Evolutionary conservation across 30 jellyfish, hydroid and myxozoan genomes (phyloP), one percentile per base, ranked within the genome.

Genomic region (Rhopilema esculentum): DNA sequence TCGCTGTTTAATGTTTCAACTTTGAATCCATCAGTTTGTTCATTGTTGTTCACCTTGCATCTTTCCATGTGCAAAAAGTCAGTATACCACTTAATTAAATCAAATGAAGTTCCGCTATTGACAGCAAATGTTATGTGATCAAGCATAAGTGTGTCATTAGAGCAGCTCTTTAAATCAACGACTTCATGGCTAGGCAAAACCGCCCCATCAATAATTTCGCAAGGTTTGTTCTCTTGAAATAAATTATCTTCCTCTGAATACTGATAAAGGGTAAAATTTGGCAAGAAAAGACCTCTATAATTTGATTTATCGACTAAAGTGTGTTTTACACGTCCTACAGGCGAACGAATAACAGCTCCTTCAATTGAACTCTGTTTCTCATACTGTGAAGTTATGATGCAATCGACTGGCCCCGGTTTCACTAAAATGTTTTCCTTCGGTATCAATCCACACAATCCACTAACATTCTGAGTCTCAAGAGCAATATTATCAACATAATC

Each of bases 71-170:
- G 27, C 53, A 94, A 50, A 49, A 26, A 64, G 19, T 85, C 69
- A 21, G 93, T 49, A 83, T 94, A 94, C 98, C 98, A 94, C 15
- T 80, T 76, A 86, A 94, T 89, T 20, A 76, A 31, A 21, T 64
- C 75, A 26, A 85, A 61, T 4, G 97, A 52, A 22, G 91, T 71
- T 0, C 97, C 92, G n/a, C 71, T 71, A 24, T 66, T 71, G 9
- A 94, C 98, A 21, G 97, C 98, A 29, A 89, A 77, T 16, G 97
- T 85, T 7, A 94, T 77, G 61, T 94, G 98, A 65, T 94, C 98
- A 7, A 94, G 31, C 16, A 18, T 69, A 2, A 73, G 49, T 17
- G 31, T 21, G n/a, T 67, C 75, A 49, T 73, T 53, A 22, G 29
- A 61, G 1, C 63, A 22, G 25, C 32, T 76, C 8, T 27, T 25